Base-by-base conservation (phyloP, 2,888 invertebrate species). In the Tenthredo notha region DNA sequence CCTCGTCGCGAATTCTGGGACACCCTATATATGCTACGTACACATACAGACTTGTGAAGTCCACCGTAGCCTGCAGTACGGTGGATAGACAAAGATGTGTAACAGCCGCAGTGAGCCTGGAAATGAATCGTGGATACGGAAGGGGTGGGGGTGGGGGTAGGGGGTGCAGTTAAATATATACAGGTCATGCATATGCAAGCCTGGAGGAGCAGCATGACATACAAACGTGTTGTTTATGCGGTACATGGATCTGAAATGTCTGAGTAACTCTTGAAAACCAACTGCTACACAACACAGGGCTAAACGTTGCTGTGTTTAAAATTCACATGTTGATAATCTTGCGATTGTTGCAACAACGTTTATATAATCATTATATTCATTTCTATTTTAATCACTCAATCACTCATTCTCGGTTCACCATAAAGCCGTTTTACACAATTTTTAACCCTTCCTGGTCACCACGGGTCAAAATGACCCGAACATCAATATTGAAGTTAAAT, bases 171-270 rank as follows among this genome's bases (percentile, higher is more conserved):
- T 61, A 61, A 25, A 40, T 21, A 43, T 43, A n/a, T n/a, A 74
- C 25, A 25, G 74, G 74, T 74, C 43, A 74, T 74, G 43, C 74
- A 74, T 74, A 74, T 43, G 74, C 43, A 43, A 74, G 21, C 12
- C 21, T n/a, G n/a, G 43, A 40, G 21, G n/a, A 43, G 5, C 43
- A 43, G 74, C 43, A 5, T n/a, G 43, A 74, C 43, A 74, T n/a
- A 74, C 1, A 74, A 40, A 74, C 74, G 74, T n/a, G 40, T 74
- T 43, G 40, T 74, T 74, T 43, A 74, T 74, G 43, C 74, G 74
- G 43, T 40, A 74, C 25, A 74, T 29, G 43, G 74, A 74, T 74
- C 25, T 29, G 43, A 43, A 74, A 74, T 74, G 43, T 74, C 40
- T 25, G 40, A 33, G 67, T 43, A 43, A 43, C 74, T 21, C 74